These are phyloP conservation scores for Halocynthia roretzi DNA, from an alignment of 23 tunicate species.

Conservation along the genomic window DNA sequence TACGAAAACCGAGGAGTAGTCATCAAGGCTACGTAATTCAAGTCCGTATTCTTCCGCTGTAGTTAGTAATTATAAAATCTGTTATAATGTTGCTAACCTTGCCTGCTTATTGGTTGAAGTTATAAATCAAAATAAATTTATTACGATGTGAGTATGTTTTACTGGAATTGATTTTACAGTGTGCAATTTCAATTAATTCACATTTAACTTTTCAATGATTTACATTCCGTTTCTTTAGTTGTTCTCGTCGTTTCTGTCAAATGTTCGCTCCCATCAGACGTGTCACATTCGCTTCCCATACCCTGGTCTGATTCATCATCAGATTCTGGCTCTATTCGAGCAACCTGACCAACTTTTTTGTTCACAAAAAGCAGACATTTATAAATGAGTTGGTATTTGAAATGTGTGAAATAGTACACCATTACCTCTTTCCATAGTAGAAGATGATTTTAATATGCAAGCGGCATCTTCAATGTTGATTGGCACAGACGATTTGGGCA, in stretches of 20 bases:
- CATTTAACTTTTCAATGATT: no score
- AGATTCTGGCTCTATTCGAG: slow-evolving; percentile 66
- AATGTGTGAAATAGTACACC: not conserved
- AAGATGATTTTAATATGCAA: not conserved
- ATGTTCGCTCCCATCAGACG: slow-evolving; percentile 1
- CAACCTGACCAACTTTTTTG: slow-evolving; percentile 25
- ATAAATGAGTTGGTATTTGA: slow-evolving; percentile 12
- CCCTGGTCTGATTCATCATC: slow-evolving; percentile 91
- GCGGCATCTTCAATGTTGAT: slow-evolving; percentile 31
- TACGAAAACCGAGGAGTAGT: slow-evolving; percentile 54
- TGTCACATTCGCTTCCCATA: slow-evolving; percentile 72
- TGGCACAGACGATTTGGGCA: not conserved
- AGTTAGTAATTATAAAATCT: not conserved
- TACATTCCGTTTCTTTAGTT: no score
- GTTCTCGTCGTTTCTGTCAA: no score
- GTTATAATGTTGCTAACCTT: no score
- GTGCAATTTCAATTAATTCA: no score
- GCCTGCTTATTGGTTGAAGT: no score
- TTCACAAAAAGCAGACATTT: slow-evolving; percentile 10
- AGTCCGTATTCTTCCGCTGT: slow-evolving; percentile 14
- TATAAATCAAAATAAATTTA: no score
- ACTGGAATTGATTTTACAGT: no score
- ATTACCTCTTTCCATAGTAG: slow-evolving; percentile 1
- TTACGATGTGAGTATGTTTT: no score
- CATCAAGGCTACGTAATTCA: slow-evolving; percentile 19